Percentiles rank a stretch among this genome's conserved stretches.
Conservation (phyloP, 1,140 invertebrate genomes). For the Lasioglossum albipes region DNA sequence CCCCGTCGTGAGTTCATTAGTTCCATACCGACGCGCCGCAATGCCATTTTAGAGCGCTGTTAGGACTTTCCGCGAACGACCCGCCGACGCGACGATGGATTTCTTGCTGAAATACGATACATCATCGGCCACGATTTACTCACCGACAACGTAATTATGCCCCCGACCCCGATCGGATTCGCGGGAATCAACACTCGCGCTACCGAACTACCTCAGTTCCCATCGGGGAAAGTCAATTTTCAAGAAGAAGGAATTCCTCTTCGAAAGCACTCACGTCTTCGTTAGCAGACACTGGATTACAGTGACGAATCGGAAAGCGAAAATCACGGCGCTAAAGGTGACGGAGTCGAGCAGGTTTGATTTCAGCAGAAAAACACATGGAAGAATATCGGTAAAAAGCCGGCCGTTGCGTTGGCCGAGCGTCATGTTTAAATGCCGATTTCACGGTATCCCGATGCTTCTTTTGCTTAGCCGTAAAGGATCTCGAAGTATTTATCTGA, state of each 20-base stretch:
- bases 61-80: slow-evolving; percentile 59
- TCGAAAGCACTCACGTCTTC: too few relatives aligned
- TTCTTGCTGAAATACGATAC: slow-evolving; percentile 5
- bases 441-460: slow-evolving; percentile 34
- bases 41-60: slow-evolving; percentile 72
- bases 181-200: neutral
- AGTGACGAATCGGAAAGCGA: neutral
- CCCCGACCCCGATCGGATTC: neutral
- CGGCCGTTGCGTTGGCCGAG: neutral
- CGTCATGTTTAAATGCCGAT: slow-evolving; percentile 26
- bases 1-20: slow-evolving; percentile 75
- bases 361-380: neutral
- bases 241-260: too few relatives aligned
- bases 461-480: slow-evolving; percentile 26
- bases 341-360: neutral
- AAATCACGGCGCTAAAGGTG: slow-evolving; percentile 1
- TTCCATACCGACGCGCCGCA: slow-evolving; percentile 75
- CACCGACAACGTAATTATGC: neutral
- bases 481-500: slow-evolving; percentile 31
- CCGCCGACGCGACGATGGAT: neutral
- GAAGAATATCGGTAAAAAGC: slow-evolving; percentile 13
- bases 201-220: too few relatives aligned
- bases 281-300: neutral
- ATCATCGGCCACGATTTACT: neutral
- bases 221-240: too few relatives aligned